phyloP scores from a whole-genome alignment of 1,140 invertebrate genomes.

The Drosophila guanche region DNA sequence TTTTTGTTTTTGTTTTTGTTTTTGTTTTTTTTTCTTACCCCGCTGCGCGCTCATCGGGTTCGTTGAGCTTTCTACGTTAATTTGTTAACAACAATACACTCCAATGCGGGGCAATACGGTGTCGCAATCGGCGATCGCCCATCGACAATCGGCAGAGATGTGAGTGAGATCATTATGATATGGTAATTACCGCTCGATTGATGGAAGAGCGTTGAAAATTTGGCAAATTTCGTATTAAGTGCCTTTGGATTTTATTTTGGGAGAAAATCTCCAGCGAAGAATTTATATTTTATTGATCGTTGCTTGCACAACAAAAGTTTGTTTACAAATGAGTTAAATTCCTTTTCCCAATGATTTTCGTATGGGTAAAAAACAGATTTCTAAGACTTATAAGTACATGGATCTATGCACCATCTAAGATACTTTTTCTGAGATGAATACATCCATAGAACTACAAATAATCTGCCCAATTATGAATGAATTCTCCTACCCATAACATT shows the following conservation, averaged over 20 bases:
- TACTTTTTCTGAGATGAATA: conserved; percentile 2
- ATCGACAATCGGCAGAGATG: conserved; percentile 34
- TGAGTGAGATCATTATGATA: conserved; percentile 60
- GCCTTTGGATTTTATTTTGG: conserved; percentile 3
- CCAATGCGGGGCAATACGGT: conserved; percentile 44
- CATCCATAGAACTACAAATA: conserved; percentile 12
- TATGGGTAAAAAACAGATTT: too few species aligned
- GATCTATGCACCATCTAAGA: background rate
- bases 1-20: conserved; percentile 13
- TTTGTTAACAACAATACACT: conserved; percentile 74
- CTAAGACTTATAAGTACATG: too few species aligned
- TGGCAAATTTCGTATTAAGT: conserved; percentile 62
- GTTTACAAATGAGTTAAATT: too few species aligned
- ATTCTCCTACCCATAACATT: conserved; percentile 17
- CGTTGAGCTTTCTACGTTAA: conserved; percentile 81
- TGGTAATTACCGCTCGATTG: conserved; percentile 61
- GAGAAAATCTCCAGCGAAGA: background rate
- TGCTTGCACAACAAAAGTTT: too few species aligned
- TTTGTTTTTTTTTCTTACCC: conserved; percentile 47
- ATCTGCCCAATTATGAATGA: conserved; percentile 30
- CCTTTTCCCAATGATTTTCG: too few species aligned
- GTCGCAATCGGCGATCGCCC: conserved; percentile 29
- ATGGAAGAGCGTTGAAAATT: conserved; percentile 65
- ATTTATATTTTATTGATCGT: background rate
- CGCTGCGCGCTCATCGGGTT: conserved; percentile 65